These are phyloP conservation scores for Zhuqinia jingwanae DNA, from an alignment of 2,888 invertebrate species.

Conservation along the genomic window DNA sequence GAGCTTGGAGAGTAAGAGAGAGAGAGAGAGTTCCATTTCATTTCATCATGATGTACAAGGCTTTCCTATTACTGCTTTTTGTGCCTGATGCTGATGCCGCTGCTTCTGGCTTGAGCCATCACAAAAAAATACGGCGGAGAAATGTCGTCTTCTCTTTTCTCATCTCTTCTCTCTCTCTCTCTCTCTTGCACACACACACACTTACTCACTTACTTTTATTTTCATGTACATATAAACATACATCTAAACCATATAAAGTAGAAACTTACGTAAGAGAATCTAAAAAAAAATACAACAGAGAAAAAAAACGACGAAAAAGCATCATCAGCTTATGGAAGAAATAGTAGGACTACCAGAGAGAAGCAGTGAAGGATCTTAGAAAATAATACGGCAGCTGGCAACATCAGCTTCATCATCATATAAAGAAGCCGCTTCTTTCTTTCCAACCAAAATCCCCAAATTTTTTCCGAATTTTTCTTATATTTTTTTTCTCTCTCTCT, in stretches of 20 bases:
- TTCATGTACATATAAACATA: too few species aligned
- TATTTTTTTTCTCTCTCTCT: constrained; percentile 35
- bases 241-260: constrained; percentile 49
- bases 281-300: constrained; percentile 44
- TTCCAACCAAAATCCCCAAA: constrained; percentile 52
- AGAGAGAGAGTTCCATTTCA: constrained; percentile 74
- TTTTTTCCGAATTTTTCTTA: constrained; percentile 28
- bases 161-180: constrained; percentile 66
- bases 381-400: constrained; percentile 66
- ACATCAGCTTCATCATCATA: too few species aligned
- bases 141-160: constrained; percentile 70
- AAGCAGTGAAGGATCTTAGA: constrained; percentile 65
- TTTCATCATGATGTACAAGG: constrained; percentile 74
- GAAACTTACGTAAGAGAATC: constrained; percentile 33
- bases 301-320: constrained; percentile 39
- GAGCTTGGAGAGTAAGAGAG: constrained; percentile 67
- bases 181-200: too few species aligned
- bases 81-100: constrained; percentile 72
- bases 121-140: constrained; percentile 72
- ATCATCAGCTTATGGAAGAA: too few species aligned
- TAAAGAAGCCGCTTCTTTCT: constrained; percentile 46
- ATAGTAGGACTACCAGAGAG: too few species aligned
- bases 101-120: constrained; percentile 64
- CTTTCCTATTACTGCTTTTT: constrained; percentile 68
- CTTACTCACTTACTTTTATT: constrained; percentile 48